phyloP scores from a whole-genome alignment of 2,113 vertebrate genomes.

The Helogale parvula region DNA sequence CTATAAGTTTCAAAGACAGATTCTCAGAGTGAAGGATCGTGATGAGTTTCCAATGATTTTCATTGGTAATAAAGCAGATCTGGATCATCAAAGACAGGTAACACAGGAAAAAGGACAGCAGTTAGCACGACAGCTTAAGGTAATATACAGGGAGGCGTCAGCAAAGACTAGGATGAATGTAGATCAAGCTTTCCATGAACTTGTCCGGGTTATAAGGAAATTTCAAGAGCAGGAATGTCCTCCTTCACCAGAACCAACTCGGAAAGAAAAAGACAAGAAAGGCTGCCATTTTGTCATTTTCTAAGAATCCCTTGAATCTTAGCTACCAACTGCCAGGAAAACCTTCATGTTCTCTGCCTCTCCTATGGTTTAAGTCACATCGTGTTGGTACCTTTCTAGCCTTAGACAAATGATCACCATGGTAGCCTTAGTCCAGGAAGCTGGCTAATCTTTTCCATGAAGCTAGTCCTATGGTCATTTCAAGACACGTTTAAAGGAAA shows the following conservation, averaged over 20 bases:
- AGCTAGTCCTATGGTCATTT: conserved; percentile 83
- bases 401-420: conserved; percentile 92
- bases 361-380: conserved; percentile 90
- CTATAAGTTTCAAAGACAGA: conserved; percentile 99
- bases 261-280: conserved; percentile 98
- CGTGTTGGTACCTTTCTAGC: conserved; percentile 92
- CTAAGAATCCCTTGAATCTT: conserved; percentile 90
- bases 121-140: conserved; percentile 96
- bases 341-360: conserved; percentile 74
- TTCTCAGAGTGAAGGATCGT: conserved; percentile 97
- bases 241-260: conserved; percentile 96
- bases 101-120: conserved; percentile 97
- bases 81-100: conserved; percentile 98
- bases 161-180: conserved; percentile 99
- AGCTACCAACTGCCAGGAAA: conserved; percentile 93
- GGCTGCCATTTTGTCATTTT: conserved; percentile 99
- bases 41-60: conserved; percentile 99
- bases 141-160: conserved; percentile 98
- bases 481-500: conserved; percentile 87
- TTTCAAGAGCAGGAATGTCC: conserved; percentile 99
- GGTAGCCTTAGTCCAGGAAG: conserved; percentile 91
- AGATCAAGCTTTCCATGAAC: conserved; percentile 99
- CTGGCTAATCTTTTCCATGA: conserved; percentile 83
- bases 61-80: conserved; percentile 98
- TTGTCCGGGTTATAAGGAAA: conserved; percentile 99